A percentile compares a stretch with the other conserved stretches of the same genome.
Conservation (phyloP, 1,140 invertebrate genomes). For the Melipona quadrifasciata region DNA sequence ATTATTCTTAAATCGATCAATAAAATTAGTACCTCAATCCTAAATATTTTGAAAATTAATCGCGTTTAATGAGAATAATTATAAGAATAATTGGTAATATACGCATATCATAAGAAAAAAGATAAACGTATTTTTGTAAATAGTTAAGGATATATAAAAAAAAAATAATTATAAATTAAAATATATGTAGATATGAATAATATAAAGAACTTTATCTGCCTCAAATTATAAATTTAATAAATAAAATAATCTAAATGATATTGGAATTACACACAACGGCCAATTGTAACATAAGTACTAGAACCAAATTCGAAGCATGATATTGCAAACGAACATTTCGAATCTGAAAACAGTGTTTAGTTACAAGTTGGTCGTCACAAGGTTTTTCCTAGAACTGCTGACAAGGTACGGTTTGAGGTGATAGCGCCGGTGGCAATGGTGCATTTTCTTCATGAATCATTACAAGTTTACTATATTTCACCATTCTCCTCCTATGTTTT, state of each 20-base stretch:
- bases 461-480: constrained; percentile 74
- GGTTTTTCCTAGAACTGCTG: constrained; percentile 40
- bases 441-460: constrained; percentile 79
- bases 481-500: constrained; percentile 66
- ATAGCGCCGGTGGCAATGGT: constrained; percentile 71
- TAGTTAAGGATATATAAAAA: neutral
- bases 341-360: neutral
- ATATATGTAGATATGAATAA: neutral
- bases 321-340: neutral
- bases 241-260: neutral
- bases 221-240: constrained; percentile 18
- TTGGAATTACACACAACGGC: neutral
- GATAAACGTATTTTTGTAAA: neutral
- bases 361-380: constrained; percentile 1
- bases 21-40: neutral
- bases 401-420: constrained; percentile 44
- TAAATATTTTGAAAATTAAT: neutral
- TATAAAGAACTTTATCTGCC: constrained; percentile 13
- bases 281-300: neutral
- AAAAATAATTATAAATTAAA: neutral
- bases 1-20: neutral
- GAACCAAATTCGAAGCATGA: neutral
- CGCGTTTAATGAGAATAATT: neutral
- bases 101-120: neutral
- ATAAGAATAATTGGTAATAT: neutral